A percentile compares a stretch with the other conserved stretches of the same genome.
Evolutionary conservation across 2,888 invertebrate genomes (phyloP).

Genomic region (Galerucella nymphaeae): DNA sequence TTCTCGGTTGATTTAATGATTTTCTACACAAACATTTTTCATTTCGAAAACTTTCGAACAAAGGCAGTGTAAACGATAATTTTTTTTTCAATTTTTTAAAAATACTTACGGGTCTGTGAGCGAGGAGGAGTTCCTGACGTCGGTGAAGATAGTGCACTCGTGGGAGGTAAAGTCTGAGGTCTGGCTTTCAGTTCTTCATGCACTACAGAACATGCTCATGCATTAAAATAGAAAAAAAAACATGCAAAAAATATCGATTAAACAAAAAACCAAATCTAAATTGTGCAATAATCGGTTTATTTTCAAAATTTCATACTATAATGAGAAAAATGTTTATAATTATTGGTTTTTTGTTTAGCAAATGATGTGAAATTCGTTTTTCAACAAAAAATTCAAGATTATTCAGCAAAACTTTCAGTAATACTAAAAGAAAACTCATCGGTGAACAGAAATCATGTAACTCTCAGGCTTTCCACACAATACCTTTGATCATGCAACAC

Average conservation of each 20-base stretch:
- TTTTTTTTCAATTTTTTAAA: neutral
- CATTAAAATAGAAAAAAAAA: constrained; percentile 45
- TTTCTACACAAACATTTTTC: constrained; percentile 7
- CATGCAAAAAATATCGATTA: constrained; percentile 26
- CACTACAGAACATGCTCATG: constrained; percentile 62
- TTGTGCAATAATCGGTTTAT: neutral
- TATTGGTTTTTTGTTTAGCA: no score
- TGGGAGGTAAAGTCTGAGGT: constrained; percentile 49
- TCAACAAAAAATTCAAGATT: no score
- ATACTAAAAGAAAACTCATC: neutral
- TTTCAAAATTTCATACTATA: no score
- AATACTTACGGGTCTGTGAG: constrained; percentile 56
- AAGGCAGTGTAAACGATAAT: constrained; percentile 12
- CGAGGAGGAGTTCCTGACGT: constrained; percentile 47
- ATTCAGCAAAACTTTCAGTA: no score
- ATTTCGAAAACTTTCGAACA: neutral
- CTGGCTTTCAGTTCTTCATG: constrained; percentile 58
- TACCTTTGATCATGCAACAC: no score
- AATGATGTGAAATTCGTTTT: no score
- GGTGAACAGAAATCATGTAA: neutral
- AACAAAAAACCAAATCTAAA: constrained; percentile 14
- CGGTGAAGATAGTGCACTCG: constrained; percentile 40
- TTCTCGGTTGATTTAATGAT: neutral
- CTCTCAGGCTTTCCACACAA: no score
- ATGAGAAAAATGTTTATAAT: no score